Percentiles rank a stretch among this genome's conserved stretches.
phyloP scores from a whole-genome alignment of 2,797 vertebrate species.

The Oreonectes daqikongensis region DNA sequence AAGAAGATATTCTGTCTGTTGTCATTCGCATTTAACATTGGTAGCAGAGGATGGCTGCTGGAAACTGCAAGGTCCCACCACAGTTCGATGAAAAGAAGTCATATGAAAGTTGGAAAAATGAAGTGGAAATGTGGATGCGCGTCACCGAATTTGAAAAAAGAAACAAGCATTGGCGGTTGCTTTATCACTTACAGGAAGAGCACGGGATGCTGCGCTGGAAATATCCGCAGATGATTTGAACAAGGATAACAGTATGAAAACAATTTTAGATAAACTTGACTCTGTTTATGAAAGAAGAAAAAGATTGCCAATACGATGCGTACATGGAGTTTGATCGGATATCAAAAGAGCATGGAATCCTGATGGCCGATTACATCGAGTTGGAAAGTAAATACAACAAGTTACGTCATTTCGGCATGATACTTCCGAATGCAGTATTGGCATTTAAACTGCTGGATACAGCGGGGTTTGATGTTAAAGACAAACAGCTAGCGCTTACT shows the following conservation, averaged over 20 bases:
- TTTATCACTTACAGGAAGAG: slow-evolving; percentile 37
- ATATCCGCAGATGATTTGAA: slow-evolving; percentile 38
- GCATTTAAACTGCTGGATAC: slow-evolving; percentile 30
- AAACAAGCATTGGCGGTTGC: slow-evolving; percentile 49
- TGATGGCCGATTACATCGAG: neutral
- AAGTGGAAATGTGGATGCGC: slow-evolving; percentile 48
- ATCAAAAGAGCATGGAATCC: neutral
- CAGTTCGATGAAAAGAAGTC: slow-evolving; percentile 32
- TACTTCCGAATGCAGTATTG: slow-evolving; percentile 32
- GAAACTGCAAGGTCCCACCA: slow-evolving; percentile 11
- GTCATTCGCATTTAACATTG: slow-evolving; percentile 41
- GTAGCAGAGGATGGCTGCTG: slow-evolving; percentile 51
- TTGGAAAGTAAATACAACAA: neutral
- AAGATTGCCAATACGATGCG: slow-evolving; percentile 22
- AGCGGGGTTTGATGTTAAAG: no score
- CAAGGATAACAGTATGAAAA: slow-evolving; percentile 35
- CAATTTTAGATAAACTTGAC: slow-evolving; percentile 41
- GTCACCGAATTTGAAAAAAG: slow-evolving; percentile 43
- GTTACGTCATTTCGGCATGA: neutral
- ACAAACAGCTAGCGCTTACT: no score
- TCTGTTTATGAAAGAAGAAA: slow-evolving; percentile 49
- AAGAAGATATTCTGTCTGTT: no score
- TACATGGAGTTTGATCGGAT: slow-evolving; percentile 20
- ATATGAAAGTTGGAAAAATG: slow-evolving; percentile 48
- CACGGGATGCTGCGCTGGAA: slow-evolving; percentile 30